Evolutionary conservation across 2,888 invertebrate genomes (phyloP).

Genomic region (Synanthedon andrenaeformis): DNA sequence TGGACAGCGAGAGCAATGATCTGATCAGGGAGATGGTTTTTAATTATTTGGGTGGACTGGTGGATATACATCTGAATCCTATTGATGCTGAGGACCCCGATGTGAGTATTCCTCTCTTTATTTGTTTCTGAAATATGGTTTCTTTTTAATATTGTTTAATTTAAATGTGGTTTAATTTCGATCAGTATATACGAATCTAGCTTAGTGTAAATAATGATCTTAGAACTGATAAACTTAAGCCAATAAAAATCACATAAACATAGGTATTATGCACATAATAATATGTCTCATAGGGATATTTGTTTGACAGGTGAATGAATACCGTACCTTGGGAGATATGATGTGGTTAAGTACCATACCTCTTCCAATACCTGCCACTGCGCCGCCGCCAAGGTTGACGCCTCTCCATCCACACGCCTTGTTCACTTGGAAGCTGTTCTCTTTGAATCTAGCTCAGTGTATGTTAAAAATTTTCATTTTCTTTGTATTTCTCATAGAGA

Average conservation of each 20-base stretch:
- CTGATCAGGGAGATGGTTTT: conserved; percentile 89
- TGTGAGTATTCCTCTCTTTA: conserved; percentile 57
- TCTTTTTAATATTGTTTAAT: no score
- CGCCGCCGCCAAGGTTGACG: conserved; percentile 49
- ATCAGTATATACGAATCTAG: no score
- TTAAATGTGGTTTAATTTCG: no score
- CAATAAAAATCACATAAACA: no score
- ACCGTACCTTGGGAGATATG: conserved; percentile 91
- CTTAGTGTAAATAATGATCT: no score
- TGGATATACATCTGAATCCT: conserved; percentile 77
- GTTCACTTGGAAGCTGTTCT: conserved; percentile 83
- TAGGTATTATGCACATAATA: no score
- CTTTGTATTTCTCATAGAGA: neutral
- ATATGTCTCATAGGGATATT: neutral
- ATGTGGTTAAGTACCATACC: conserved; percentile 65
- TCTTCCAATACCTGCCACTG: conserved; percentile 51
- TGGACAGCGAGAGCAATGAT: conserved; percentile 94
- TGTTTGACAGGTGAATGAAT: conserved; percentile 82
- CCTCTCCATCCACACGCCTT: conserved; percentile 73
- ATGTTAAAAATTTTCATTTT: conserved; percentile 13
- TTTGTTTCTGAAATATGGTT: neutral
- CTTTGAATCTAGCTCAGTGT: conserved; percentile 73
- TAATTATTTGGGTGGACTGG: conserved; percentile 77
- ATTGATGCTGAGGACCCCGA: conserved; percentile 96
- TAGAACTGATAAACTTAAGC: no score